Evolutionary conservation across 2,797 vertebrate species (phyloP).

Genomic region (Calcarius lapponicus): DNA sequence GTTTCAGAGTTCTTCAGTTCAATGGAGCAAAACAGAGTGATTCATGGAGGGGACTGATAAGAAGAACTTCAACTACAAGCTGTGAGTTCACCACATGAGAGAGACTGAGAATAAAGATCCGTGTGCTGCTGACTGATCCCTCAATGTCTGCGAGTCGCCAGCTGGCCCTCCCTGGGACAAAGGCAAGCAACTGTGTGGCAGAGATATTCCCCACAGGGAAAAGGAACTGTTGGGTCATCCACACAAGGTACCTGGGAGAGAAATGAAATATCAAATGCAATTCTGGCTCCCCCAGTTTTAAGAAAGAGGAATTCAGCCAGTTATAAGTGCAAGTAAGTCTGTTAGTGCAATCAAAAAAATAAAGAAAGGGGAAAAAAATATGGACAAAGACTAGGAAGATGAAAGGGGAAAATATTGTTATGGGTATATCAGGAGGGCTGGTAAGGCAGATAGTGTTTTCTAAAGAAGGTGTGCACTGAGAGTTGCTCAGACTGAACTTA

Average conservation of each 20-base stretch:
- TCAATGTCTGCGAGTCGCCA: background rate
- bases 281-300: background rate
- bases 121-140: background rate
- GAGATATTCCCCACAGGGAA: background rate
- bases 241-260: background rate
- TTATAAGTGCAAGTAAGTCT: background rate
- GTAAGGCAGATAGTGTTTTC: background rate
- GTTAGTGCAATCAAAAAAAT: background rate
- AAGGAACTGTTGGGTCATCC: background rate
- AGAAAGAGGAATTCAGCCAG: background rate
- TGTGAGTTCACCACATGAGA: background rate
- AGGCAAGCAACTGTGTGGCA: background rate
- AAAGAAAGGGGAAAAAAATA: background rate
- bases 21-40: background rate
- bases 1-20: background rate
- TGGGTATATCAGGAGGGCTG: background rate
- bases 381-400: background rate
- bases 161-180: background rate
- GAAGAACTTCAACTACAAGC: background rate
- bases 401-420: background rate
- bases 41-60: accelerated
- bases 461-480: background rate
- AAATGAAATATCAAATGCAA: background rate
- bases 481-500: background rate
- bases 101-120: background rate